Percentiles rank a stretch among this genome's conserved stretches.
These are phyloP conservation scores for Arremon brunneinucha DNA, from an alignment of 2,797 vertebrate genomes.

Conservation along the genomic window DNA sequence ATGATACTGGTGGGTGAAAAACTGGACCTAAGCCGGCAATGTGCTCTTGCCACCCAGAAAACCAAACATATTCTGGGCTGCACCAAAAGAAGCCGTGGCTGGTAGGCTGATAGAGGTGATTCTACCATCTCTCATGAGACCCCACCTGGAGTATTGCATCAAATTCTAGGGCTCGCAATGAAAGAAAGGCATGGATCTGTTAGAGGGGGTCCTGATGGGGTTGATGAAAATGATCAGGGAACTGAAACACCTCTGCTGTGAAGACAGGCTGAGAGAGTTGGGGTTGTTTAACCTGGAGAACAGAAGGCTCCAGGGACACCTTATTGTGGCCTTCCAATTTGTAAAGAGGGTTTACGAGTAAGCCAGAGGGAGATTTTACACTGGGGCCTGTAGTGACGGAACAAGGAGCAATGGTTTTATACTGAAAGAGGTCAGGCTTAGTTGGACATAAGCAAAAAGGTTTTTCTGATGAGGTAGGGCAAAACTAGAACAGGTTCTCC, in stretches of 20 bases:
- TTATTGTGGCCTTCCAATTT: background rate
- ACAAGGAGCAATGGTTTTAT: background rate
- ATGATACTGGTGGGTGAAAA: background rate
- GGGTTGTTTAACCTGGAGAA: background rate
- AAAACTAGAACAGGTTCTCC: background rate
- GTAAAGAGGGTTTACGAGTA: background rate
- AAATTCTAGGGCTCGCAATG: background rate
- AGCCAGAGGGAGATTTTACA: background rate
- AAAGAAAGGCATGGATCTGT: background rate
- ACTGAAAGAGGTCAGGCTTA: background rate
- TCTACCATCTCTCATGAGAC: background rate
- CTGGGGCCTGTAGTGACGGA: background rate
- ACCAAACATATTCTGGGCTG: background rate
- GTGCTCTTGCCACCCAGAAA: background rate
- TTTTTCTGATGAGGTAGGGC: background rate
- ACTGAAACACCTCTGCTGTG: background rate
- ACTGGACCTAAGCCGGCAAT: fast-evolving
- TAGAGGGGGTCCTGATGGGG: background rate
- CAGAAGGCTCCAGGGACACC: background rate
- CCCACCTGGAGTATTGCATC: background rate
- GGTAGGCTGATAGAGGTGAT: background rate
- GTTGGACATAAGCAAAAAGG: background rate
- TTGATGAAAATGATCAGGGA: fast-evolving
- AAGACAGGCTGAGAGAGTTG: background rate
- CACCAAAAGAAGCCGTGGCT: fast-evolving